A percentile compares a stretch with the other conserved stretches of the same genome.
These are phyloP conservation scores for Stenodera caucasica DNA, from an alignment of 2,888 invertebrate species.

Conservation along the genomic window DNA sequence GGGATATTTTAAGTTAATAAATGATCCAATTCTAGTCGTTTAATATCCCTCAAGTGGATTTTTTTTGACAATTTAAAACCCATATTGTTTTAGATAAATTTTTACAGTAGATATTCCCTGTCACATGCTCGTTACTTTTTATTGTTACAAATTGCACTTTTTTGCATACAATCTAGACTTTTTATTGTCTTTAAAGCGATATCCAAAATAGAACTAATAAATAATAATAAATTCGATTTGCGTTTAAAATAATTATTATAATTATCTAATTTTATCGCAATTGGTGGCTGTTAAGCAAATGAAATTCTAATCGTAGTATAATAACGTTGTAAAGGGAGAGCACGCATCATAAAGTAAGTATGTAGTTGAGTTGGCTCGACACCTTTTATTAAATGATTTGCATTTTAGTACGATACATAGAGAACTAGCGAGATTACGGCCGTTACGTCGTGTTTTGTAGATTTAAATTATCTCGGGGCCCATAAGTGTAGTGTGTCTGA, in stretches of 20 bases:
- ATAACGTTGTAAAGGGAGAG: slow-evolving; percentile 31
- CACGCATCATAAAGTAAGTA: slow-evolving; percentile 34
- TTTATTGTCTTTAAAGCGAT: too few species aligned
- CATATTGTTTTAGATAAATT: slow-evolving; percentile 51
- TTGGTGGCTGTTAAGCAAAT: slow-evolving; percentile 12
- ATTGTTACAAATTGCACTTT: slow-evolving; percentile 53
- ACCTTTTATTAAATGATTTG: slow-evolving; percentile 43
- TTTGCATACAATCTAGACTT: slow-evolving; percentile 44
- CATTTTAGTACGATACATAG: slow-evolving; percentile 38
- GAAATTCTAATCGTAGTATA: slow-evolving; percentile 26
- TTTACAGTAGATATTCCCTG: slow-evolving; percentile 56
- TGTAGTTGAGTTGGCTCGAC: slow-evolving; percentile 33
- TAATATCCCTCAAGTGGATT: slow-evolving; percentile 46
- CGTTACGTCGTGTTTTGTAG: slow-evolving; percentile 35
- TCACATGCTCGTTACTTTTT: slow-evolving; percentile 53
- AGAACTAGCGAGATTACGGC: slow-evolving; percentile 36
- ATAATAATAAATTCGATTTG: too few species aligned
- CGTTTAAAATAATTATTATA: neutral
- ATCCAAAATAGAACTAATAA: neutral
- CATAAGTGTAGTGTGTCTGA: slow-evolving; percentile 32
- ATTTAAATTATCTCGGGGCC: slow-evolving; percentile 38
- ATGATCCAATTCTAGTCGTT: slow-evolving; percentile 40
- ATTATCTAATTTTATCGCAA: neutral
- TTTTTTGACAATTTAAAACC: slow-evolving; percentile 47
- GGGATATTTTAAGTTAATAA: slow-evolving; percentile 13